Evolutionary conservation across 2,888 invertebrate species (phyloP), one percentile per base, ranked within the genome.

Genomic region (Isotomurus palustris): DNA sequence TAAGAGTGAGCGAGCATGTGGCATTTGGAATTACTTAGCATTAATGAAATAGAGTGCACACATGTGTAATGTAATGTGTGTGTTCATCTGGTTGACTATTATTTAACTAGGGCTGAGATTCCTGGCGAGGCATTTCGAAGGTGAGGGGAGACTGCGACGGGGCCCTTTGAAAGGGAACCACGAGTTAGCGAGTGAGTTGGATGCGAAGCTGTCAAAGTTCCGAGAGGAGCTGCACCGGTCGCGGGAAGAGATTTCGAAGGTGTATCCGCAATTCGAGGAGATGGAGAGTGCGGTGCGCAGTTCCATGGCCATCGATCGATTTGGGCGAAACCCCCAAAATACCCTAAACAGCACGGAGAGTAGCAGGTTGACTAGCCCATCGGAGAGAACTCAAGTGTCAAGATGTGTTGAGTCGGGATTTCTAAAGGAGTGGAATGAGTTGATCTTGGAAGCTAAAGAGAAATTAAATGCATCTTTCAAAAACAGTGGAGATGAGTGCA

Each of bases 301-400:
- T 56, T 64, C 57, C 60, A 57, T 59, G 60, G 60, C 56, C 41
- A 63, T 62, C 60, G 66, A 69, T 69, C 67, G 67, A 62, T 61
- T 55, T 50, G 64, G 64, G 57, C 58, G 68, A 64, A 61, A 56
- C 58, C 56, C 54, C 48, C 58, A 54, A 51, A 64, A 53, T 22
- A 56, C 38, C 56, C 47, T 55, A 58, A 44, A 53, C 45, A 44
- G 19, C 3, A 58, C 58, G 41, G 53, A 17, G 50, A 45, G 19
- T 35, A 17, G 43, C 21, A 21, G 36, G 48, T 43, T 21, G 44
- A 8, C 58, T 32, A 38, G 24, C 47, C 45, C 51, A 22, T 24
- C 25, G n/a, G 28, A 35, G 45, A 45, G 25, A 45, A 56, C 35
- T 47, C 40, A 55, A 17, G 43, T 53, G 36, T 53, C 56, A 45